phyloP scores from a whole-genome alignment of 2,113 vertebrate genomes.

The Sinocyclocheilus rhinocerous region DNA sequence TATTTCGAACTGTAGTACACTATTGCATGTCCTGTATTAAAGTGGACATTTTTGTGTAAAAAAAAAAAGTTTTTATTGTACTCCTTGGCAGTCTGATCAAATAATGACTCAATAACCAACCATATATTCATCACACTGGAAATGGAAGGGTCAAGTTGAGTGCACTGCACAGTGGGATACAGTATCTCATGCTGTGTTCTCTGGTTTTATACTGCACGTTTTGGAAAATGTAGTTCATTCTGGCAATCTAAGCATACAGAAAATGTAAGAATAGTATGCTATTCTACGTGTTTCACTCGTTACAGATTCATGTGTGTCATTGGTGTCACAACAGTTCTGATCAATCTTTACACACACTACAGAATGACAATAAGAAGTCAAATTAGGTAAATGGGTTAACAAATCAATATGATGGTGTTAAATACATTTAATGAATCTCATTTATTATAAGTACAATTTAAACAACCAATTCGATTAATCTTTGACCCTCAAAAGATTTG shows the following conservation, averaged over 20 bases:
- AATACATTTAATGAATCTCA: neutral
- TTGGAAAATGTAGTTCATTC: neutral
- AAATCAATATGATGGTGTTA: neutral
- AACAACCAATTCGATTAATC: neutral
- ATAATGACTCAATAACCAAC: neutral
- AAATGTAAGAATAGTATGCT: no score
- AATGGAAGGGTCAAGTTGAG: neutral
- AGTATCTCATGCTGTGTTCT: neutral
- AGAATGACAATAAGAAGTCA: neutral
- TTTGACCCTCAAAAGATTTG: neutral
- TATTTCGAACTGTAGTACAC: no score
- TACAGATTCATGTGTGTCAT: neutral
- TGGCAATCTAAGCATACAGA: neutral
- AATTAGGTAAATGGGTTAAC: neutral
- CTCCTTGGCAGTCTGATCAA: neutral
- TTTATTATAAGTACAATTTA: neutral
- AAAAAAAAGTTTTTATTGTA: no score
- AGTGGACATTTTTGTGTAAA: neutral
- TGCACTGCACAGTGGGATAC: neutral
- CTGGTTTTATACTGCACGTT: neutral
- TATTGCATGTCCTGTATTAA: neutral
- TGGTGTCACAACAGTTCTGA: neutral
- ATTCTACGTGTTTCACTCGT: no score
- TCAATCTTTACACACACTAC: neutral
- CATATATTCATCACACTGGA: neutral